Evolutionary conservation across 2,113 vertebrate species (phyloP), one percentile per base, ranked within the genome.

Genomic region (Lophochroa leadbeateri): DNA sequence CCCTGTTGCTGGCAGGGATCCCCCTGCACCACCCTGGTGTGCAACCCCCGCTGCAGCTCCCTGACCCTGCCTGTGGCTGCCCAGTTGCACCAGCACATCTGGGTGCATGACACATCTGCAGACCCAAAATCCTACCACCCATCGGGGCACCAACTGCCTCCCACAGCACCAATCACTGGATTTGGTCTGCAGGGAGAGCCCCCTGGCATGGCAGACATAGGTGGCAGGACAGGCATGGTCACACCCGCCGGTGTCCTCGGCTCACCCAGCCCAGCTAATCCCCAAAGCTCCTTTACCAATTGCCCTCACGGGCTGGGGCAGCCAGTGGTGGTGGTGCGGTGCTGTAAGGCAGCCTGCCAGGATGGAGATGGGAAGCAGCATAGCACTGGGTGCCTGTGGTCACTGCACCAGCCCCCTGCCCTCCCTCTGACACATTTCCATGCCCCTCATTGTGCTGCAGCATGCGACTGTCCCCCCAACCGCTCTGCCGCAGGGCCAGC

Each of bases 211-310:
- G 63, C 75, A 39, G 1, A 5, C 2, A 10, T 33, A 76, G 89
- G 94, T 16, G 13, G 94, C 10, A 3, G 86, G 31, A 39, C 8
- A 8, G 85, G 72, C 8, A 39, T 37, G 1, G 12, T 31, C 6
- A 21, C 71, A 6, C 13, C 8, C 24, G 7, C 33, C 13, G 2
- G 16, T 33, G 86, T 83, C 96, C 95, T 81, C n/a, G 1, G 91
- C 86, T 94, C 86, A 95, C 96, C 95, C 94, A 1, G 75, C 86
- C 47, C 11, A 0, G 33, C 44, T 96, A 96, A 96, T 96, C 93
- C 92, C 84, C 84, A 95, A 96, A 97, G 96, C 93, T 97, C 86
- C 95, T 96, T 92, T 92, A 50, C 33, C 91, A 49, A 46, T n/a
- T 16, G 43, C 80, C 37, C 47, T 13, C 6, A 3, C 3, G 7